phyloP scores from a whole-genome alignment of 1,140 invertebrate genomes.

The Helicoverpa zea region DNA sequence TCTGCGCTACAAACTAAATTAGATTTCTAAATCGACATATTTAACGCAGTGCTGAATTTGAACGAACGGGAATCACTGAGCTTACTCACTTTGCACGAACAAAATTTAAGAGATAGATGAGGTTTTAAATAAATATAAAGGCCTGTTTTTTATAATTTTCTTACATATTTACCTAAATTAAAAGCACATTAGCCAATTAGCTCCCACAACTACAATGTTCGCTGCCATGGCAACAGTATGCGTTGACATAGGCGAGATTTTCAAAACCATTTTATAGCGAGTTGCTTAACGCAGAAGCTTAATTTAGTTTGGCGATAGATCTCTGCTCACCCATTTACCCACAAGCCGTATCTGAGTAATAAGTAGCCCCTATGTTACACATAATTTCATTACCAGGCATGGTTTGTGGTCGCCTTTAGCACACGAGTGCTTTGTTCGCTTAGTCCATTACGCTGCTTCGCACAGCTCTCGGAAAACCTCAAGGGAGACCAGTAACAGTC shows the following conservation, averaged over 20 bases:
- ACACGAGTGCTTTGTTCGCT: slow-evolving; percentile 54
- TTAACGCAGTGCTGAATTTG: too few relatives aligned
- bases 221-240: too few relatives aligned
- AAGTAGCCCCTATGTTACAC: slow-evolving; percentile 42
- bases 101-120: too few relatives aligned
- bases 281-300: not conserved
- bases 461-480: slow-evolving; percentile 56
- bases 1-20: too few relatives aligned
- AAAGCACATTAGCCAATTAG: too few relatives aligned
- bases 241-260: not conserved
- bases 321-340: slow-evolving; percentile 10
- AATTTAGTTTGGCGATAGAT: slow-evolving; percentile 6
- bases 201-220: too few relatives aligned
- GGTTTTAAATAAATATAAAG: too few relatives aligned
- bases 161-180: too few relatives aligned
- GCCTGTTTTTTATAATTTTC: too few relatives aligned
- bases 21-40: too few relatives aligned
- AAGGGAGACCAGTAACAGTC: slow-evolving; percentile 59
- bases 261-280: not conserved
- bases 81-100: too few relatives aligned
- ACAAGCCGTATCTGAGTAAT: slow-evolving; percentile 20
- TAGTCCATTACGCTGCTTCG: slow-evolving; percentile 58
- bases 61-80: too few relatives aligned
- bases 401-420: slow-evolving; percentile 34
- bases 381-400: slow-evolving; percentile 49